Evolutionary conservation across 2,113 vertebrate genomes (phyloP).

Genomic region (Lepidothrix coronata): DNA sequence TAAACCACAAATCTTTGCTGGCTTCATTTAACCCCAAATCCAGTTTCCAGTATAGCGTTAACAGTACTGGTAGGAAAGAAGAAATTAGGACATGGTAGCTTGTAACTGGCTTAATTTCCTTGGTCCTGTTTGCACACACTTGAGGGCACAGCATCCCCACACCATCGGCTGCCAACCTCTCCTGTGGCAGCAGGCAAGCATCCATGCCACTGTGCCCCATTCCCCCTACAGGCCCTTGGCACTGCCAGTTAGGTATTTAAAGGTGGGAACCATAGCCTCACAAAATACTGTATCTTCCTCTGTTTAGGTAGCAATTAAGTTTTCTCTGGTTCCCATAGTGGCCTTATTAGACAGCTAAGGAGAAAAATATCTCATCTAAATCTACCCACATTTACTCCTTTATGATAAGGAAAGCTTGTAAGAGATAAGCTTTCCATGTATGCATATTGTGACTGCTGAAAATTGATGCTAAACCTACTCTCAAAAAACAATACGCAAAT

Average conservation of each 20-base stretch:
- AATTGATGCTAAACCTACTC: conserved; percentile 11
- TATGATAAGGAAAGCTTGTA: neutral
- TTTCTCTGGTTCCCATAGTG: neutral
- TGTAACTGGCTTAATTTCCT: neutral
- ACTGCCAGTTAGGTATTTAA: neutral
- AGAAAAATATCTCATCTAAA: neutral
- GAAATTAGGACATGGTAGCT: fast-evolving
- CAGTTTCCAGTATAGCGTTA: neutral
- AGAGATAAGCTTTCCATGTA: neutral
- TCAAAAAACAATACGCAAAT: neutral
- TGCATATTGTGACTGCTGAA: neutral
- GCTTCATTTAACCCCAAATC: neutral
- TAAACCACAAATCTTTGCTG: neutral
- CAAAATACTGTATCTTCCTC: neutral
- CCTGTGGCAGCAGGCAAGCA: neutral
- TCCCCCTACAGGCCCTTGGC: neutral
- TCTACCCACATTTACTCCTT: neutral
- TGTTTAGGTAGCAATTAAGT: neutral
- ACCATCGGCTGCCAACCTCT: fast-evolving
- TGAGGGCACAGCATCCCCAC: neutral
- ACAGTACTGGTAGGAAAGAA: neutral
- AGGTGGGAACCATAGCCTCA: neutral
- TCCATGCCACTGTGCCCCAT: neutral
- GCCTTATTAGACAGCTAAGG: neutral
- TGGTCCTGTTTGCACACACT: neutral